Percentiles rank a stretch among this genome's conserved stretches.
Evolutionary conservation across 2,797 vertebrate species (phyloP).

Genomic region (Phoxinus dragarum): DNA sequence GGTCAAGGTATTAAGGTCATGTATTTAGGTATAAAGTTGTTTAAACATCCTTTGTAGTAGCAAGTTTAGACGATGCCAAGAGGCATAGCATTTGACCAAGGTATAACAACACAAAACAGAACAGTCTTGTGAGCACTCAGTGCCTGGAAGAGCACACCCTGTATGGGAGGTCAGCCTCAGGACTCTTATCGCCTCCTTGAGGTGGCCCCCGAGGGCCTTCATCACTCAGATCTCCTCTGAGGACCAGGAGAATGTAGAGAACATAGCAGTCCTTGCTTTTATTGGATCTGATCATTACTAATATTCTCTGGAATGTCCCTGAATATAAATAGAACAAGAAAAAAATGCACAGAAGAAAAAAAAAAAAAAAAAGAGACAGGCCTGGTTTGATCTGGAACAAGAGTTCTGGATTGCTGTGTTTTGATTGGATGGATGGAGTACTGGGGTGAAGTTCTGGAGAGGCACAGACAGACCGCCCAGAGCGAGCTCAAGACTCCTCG

Average conservation of each 20-base stretch:
- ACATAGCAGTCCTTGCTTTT: slow-evolving; percentile 74
- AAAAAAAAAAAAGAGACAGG: slow-evolving; percentile 33
- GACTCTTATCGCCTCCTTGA: slow-evolving; percentile 78
- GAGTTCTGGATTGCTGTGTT: slow-evolving; percentile 65
- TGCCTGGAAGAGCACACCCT: slow-evolving; percentile 8
- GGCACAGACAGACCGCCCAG: slow-evolving; percentile 50
- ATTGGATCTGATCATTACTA: slow-evolving; percentile 74
- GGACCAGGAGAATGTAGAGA: slow-evolving; percentile 81
- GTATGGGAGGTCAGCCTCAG: slow-evolving; percentile 50
- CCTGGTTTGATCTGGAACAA: slow-evolving; percentile 62
- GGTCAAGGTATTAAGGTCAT: background rate
- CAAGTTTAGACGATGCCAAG: background rate
- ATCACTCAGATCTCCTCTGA: slow-evolving; percentile 80
- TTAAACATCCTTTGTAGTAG: background rate
- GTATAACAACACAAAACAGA: slow-evolving; percentile 5
- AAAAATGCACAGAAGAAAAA: slow-evolving; percentile 43
- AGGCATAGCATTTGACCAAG: background rate
- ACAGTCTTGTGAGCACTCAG: background rate
- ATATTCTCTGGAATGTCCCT: slow-evolving; percentile 76
- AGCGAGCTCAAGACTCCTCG: slow-evolving; percentile 48
- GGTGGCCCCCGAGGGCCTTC: slow-evolving; percentile 79
- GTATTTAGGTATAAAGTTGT: background rate
- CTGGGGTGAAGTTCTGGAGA: slow-evolving; percentile 34
- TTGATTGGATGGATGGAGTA: slow-evolving; percentile 64
- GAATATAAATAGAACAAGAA: slow-evolving; percentile 73